These are phyloP conservation scores for Gymnocephalus cernua DNA, from an alignment of 2,113 vertebrate genomes.

Conservation along the genomic window DNA sequence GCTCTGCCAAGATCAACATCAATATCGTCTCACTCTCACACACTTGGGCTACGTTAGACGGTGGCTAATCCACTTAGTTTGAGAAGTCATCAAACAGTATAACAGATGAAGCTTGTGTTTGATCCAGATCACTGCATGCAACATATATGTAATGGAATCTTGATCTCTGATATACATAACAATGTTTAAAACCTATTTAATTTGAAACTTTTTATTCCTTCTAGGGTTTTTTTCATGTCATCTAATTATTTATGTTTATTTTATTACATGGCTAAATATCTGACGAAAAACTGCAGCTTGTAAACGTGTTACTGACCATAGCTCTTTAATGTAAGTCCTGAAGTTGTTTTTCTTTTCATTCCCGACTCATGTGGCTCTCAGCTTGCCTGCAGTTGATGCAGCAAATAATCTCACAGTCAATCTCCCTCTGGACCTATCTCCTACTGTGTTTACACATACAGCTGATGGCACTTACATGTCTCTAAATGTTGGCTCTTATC, in stretches of 20 bases:
- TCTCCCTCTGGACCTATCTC: neutral
- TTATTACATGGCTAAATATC: neutral
- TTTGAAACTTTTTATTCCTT: neutral
- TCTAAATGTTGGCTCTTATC: neutral
- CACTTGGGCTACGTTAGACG: neutral
- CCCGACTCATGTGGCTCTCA: neutral
- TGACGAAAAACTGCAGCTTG: neutral
- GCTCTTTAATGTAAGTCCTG: neutral
- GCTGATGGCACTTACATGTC: neutral
- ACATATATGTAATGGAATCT: neutral
- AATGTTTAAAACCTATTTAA: neutral
- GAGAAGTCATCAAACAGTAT: neutral
- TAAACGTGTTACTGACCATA: neutral
- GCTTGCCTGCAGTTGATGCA: neutral
- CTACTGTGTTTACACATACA: neutral
- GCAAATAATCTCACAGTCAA: neutral
- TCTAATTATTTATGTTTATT: neutral
- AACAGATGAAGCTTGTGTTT: neutral
- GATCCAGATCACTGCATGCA: neutral
- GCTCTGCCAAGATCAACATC: constrained; percentile 31
- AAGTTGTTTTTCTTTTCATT: constrained; percentile 15
- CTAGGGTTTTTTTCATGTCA: neutral
- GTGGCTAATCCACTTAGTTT: neutral
- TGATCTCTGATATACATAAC: neutral
- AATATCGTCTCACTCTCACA: neutral